phyloP scores from a whole-genome alignment of 2,797 vertebrate genomes.

The Choloepus didactylus region DNA sequence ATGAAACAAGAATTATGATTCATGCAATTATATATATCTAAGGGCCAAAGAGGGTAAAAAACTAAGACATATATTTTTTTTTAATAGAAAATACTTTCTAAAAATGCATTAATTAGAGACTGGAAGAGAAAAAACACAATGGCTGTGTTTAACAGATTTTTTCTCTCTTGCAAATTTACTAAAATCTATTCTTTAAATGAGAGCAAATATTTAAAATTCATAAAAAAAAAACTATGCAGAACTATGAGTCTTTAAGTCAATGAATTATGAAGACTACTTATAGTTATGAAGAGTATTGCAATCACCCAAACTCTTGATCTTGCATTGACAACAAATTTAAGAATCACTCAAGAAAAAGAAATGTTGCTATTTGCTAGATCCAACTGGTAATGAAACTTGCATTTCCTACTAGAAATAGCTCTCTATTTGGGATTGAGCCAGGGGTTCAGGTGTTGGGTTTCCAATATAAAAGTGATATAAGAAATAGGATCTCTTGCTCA shows the following conservation, averaged over 20 bases:
- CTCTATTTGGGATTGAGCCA: constrained; percentile 4
- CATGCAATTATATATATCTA: background rate
- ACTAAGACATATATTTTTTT: background rate
- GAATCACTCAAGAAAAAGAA: constrained; percentile 50
- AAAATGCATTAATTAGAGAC: constrained; percentile 18
- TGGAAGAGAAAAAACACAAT: constrained; percentile 28
- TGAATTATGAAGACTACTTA: constrained; percentile 11
- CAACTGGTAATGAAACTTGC: background rate
- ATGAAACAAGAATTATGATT: constrained; percentile 7
- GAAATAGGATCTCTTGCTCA: background rate
- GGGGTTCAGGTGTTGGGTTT: background rate
- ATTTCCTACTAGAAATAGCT: constrained; percentile 13
- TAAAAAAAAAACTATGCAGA: constrained; percentile 48
- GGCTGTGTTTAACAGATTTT: background rate
- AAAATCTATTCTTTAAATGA: constrained; percentile 42
- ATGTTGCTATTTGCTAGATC: constrained; percentile 15
- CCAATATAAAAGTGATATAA: constrained; percentile 24
- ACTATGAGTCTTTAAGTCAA: background rate
- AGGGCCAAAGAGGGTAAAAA: background rate
- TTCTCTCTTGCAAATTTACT: constrained; percentile 38
- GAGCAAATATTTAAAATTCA: constrained; percentile 54
- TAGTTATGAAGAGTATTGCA: constrained; percentile 47
- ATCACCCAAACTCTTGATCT: constrained; percentile 46
- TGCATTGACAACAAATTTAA: constrained; percentile 54
- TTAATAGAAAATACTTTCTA: constrained; percentile 19